Base-by-base conservation (phyloP, 2,888 invertebrate genomes). In the Dysmachus trigonus region DNA sequence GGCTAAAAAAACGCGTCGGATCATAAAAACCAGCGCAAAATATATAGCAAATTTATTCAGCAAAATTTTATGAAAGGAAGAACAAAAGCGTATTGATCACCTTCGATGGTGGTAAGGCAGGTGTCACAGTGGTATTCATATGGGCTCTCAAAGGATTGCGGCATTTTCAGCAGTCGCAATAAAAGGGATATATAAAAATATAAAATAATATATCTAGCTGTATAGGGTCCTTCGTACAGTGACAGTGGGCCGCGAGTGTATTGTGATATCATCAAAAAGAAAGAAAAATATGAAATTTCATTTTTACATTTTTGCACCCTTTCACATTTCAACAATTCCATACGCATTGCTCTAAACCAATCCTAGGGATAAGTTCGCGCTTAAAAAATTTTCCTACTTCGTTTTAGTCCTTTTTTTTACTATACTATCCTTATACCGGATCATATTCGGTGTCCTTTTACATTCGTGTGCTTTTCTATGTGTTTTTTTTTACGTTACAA, bases 51-150 rank as follows among this genome's bases (percentile, higher is more conserved):
- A 72, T 83, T 41, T 83, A 72, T 83, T 83, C 71, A 38, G 71
- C 38, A 83, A 83, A 72, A 83, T 83, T 83, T 72, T 72, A 83
- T 83, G 71, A 83, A 72, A 38, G 53, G 18, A 30, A 22, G 71
- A 83, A 72, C 27, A 72, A 30, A 38, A 33, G 83, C 38, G 38
- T 8, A 72, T 72, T 62, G 62, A 72, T 62, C 62, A 30, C 35
- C 18, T 33, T 18, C 82, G 62, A 18, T 82, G 38, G 71, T 35
- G 35, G 71, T 72, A 38, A 41, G 72, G n/a, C 83, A 72, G 71
- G 72, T 83, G 83, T 27, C 41, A 83, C 27, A 30, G 22, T 53
- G 53, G 13, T 31, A 53, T 18, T 62, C 47, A 33, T 33, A 35
- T 31, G 35, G 73, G 73, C 27, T 27, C 62, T 62, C 22, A 47